Base-by-base conservation (phyloP, 2,888 invertebrate species). In the Thera britannica region DNA sequence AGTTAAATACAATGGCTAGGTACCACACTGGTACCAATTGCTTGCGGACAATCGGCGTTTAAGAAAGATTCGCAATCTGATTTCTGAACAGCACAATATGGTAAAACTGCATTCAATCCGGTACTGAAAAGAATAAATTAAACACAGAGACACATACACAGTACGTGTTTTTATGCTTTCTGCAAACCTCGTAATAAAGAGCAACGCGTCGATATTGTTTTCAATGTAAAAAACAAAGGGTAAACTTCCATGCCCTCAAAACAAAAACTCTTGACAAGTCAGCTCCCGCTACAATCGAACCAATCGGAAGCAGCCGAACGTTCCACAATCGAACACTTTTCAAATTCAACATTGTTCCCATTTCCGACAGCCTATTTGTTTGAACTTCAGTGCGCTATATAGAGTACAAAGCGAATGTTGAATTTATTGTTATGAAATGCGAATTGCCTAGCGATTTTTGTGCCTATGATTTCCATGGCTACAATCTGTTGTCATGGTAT, bases 371-470 rank as follows among this genome's bases (percentile, higher is more conserved):
- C 36, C 49, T 56, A 52, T 61, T 64, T 44, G 54, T 57, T 52
- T 58, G 54, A 46, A 41, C 11, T 58, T 56, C 11, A 9, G 60
- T 62, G 65, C 62, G 48, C 58, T 58, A 41, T 44, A 55, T 23
- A 59, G 57, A 38, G 38, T 69, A 57, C 35, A n/a, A 55, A 51
- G 66, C 65, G 65, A 65, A 59, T 65, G 51, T 51, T 12, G 8
- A 46, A 55, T 58, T n/a, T 12, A 34, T 23, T 23, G 23, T 64
- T 73, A 67, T 73, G 71, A 66, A 65, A 71, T 70, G 86, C 85
- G 83, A 82, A 64, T 56, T 73, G 81, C 82, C 49, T n/a, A 58
- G 87, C 85, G 82, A 76, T 74, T 57, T 78, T 76, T 79, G 67
- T 54, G 83, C 83, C 80, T 60, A 58, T 49, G 23, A 5, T 51